A percentile compares a stretch with the other conserved stretches of the same genome.
These are phyloP conservation scores for Pseudanteris insignis DNA, from an alignment of 2,888 invertebrate genomes.

Conservation along the genomic window DNA sequence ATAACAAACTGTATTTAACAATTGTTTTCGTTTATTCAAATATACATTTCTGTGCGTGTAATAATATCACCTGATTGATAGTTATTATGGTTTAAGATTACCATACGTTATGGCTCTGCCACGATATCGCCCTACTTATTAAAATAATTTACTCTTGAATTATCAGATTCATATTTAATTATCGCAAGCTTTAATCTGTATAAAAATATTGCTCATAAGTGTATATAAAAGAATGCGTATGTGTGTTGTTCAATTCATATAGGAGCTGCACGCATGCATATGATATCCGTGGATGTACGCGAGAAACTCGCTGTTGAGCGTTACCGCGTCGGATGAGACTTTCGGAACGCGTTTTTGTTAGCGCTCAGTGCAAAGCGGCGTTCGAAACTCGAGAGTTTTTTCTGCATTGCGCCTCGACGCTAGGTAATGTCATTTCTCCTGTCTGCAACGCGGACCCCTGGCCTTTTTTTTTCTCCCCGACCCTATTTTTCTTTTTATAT, in stretches of 20 bases:
- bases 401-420: conserved; percentile 55
- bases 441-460: conserved; percentile 45
- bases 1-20: too few species aligned
- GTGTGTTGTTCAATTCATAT: conserved; percentile 15
- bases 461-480: conserved; percentile 37
- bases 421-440: conserved; percentile 54
- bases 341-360: conserved; percentile 42
- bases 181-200: conserved; percentile 26
- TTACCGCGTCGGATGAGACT: conserved; percentile 31
- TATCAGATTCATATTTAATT: too few species aligned
- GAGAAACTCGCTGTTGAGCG: conserved; percentile 19
- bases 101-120: too few species aligned
- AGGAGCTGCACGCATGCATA: too few species aligned
- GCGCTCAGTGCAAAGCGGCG: conserved; percentile 42
- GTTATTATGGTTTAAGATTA: too few species aligned
- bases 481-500: conserved; percentile 35
- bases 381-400: conserved; percentile 55
- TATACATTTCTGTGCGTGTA: too few species aligned
- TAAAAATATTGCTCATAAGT: conserved; percentile 37
- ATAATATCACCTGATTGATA: too few species aligned
- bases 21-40: too few species aligned
- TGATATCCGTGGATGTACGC: conserved; percentile 16
- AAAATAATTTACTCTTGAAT: too few species aligned
- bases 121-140: too few species aligned
- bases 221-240: conserved; percentile 18